These are phyloP conservation scores for Oxygymnocypris stewartii DNA, from an alignment of 2,113 vertebrate species.

Conservation along the genomic window DNA sequence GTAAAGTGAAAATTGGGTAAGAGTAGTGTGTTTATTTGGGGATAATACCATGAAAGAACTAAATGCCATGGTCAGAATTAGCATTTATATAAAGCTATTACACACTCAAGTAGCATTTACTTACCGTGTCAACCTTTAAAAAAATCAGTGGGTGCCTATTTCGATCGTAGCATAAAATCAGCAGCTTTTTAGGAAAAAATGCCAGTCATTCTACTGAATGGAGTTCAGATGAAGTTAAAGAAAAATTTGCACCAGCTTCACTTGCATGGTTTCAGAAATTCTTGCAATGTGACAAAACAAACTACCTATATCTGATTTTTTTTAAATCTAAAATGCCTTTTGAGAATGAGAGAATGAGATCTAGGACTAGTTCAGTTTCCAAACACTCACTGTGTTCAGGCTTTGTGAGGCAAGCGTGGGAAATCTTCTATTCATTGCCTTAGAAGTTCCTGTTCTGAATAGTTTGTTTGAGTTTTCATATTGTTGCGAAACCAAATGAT, in stretches of 20 bases:
- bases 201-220: background rate
- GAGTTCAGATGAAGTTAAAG: background rate
- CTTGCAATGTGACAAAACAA: background rate
- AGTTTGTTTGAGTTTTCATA: background rate
- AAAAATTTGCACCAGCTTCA: background rate
- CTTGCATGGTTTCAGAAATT: background rate
- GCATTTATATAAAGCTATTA: slow-evolving; percentile 42
- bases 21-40: slow-evolving; percentile 26
- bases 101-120: slow-evolving; percentile 26
- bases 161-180: background rate
- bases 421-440: background rate
- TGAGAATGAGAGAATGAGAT: background rate
- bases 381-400: background rate
- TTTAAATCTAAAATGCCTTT: background rate
- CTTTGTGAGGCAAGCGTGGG: background rate
- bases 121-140: background rate
- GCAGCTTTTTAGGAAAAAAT: background rate
- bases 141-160: background rate
- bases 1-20: slow-evolving; percentile 5
- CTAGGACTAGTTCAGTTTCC: background rate
- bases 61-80: slow-evolving; percentile 29
- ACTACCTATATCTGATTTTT: background rate
- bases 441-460: slow-evolving; percentile 9
- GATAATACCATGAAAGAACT: slow-evolving; percentile 20
- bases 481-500: background rate